phyloP scores from a whole-genome alignment of 1,140 invertebrate species.

The Bacillus rossius region DNA sequence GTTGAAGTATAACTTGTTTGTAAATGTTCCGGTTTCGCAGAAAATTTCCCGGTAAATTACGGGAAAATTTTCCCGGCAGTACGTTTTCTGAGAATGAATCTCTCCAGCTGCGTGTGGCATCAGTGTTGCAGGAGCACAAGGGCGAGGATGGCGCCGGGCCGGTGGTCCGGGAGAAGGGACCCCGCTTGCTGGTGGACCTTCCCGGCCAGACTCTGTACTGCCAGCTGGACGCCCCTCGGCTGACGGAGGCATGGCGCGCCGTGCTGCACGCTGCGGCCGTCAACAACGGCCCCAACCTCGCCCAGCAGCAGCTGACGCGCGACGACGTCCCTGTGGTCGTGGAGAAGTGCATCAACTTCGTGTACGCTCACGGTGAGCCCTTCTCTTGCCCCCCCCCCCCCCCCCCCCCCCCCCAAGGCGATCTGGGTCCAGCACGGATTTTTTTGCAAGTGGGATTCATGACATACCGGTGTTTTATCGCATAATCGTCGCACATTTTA shows the following conservation, averaged over 20 bases:
- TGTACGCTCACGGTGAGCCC: conserved; percentile 69
- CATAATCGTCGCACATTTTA: no score
- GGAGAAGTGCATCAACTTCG: conserved; percentile 86
- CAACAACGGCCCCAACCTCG: conserved; percentile 65
- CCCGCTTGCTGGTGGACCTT: conserved; percentile 59
- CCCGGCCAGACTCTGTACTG: conserved; percentile 59
- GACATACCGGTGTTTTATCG: no score
- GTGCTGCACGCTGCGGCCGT: conserved; percentile 66
- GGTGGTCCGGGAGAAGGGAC: conserved; percentile 46
- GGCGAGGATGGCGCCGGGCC: conserved; percentile 24
- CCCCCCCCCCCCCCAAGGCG: no score
- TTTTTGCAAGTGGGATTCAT: no score
- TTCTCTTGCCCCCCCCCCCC: no score
- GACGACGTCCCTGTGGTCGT: conserved; percentile 84
- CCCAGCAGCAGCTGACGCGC: conserved; percentile 79
- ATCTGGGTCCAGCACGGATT: no score
- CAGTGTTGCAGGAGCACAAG: conserved; percentile 49
- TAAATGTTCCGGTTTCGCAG: no score
- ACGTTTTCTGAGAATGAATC: no score
- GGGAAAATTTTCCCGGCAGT: no score
- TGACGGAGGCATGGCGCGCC: conserved; percentile 56
- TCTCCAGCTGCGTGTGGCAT: no score
- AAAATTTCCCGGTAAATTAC: no score
- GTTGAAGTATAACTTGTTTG: no score
- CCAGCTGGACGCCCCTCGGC: conserved; percentile 55